Evolutionary conservation across 2,797 vertebrate species (phyloP).

Genomic region (Lepilemur ruficaudatus): DNA sequence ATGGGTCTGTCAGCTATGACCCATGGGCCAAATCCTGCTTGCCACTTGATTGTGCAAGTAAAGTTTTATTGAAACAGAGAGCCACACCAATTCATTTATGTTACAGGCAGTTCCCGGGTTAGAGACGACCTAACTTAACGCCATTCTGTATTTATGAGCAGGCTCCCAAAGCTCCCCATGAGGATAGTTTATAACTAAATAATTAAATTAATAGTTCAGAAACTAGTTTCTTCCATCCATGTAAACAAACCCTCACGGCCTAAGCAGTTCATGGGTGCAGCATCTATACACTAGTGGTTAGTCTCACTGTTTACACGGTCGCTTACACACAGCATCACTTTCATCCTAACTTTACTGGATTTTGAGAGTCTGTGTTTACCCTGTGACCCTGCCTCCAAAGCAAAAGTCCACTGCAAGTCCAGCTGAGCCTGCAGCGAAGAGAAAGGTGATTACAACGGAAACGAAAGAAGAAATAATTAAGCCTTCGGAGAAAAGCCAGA

Average conservation of each 20-base stretch:
- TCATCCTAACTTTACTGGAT: neutral
- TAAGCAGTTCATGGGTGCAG: neutral
- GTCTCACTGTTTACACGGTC: neutral
- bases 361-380: neutral
- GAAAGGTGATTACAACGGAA: neutral
- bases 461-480: neutral
- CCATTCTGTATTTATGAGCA: neutral
- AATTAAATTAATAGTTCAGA: neutral
- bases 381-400: neutral
- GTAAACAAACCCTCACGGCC: neutral
- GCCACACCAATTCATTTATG: neutral
- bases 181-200: neutral
- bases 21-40: neutral
- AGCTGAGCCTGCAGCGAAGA: neutral
- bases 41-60: neutral
- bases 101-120: neutral
- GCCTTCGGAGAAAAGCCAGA: neutral
- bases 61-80: neutral
- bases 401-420: neutral
- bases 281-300: neutral
- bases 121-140: neutral
- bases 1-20: neutral
- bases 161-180: neutral
- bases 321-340: neutral
- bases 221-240: neutral